A percentile compares a stretch with the other conserved stretches of the same genome.
These are phyloP conservation scores for Tuta absoluta DNA, from an alignment of 2,888 invertebrate species.

Conservation along the genomic window DNA sequence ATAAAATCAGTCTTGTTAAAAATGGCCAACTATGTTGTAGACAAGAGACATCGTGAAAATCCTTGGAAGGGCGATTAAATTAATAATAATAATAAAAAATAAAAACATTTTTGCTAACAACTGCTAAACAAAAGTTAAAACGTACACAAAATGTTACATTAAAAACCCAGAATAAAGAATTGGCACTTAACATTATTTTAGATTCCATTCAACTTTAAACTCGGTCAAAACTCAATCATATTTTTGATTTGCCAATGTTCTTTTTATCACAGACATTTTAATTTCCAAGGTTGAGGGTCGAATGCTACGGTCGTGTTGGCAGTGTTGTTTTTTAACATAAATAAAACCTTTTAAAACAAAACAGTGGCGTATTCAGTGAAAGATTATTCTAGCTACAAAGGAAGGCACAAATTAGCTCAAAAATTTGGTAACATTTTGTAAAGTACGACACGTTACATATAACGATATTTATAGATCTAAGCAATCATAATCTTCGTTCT, in stretches of 20 bases:
- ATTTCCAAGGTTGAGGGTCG: conserved; percentile 53
- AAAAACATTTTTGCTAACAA: conserved; percentile 57
- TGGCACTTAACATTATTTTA: conserved; percentile 62
- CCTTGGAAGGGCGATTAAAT: conserved; percentile 52
- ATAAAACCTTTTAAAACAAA: conserved; percentile 50
- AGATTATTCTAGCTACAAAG: conserved; percentile 44
- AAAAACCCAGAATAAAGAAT: conserved; percentile 58
- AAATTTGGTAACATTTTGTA: conserved; percentile 66
- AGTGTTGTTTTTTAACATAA: conserved; percentile 42
- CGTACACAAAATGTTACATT: conserved; percentile 59
- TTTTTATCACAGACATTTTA: conserved; percentile 66
- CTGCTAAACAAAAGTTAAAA: conserved; percentile 58
- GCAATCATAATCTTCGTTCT: conserved; percentile 34
- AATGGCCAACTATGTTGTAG: conserved; percentile 75
- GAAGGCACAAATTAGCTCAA: conserved; percentile 42
- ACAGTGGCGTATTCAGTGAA: conserved; percentile 25
- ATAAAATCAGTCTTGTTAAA: conserved; percentile 81
- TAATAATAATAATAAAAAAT: conserved; percentile 57
- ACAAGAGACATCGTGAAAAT: conserved; percentile 63
- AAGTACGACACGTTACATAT: conserved; percentile 39
- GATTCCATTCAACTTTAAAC: conserved; percentile 36
- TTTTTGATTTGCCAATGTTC: conserved; percentile 46
- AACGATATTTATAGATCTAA: conserved; percentile 34
- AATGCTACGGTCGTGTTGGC: conserved; percentile 44
- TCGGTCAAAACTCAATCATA: conserved; percentile 26